These are phyloP conservation scores for Parotocinclus haroldoi DNA, from an alignment of 2,797 vertebrate species.

Conservation along the genomic window DNA sequence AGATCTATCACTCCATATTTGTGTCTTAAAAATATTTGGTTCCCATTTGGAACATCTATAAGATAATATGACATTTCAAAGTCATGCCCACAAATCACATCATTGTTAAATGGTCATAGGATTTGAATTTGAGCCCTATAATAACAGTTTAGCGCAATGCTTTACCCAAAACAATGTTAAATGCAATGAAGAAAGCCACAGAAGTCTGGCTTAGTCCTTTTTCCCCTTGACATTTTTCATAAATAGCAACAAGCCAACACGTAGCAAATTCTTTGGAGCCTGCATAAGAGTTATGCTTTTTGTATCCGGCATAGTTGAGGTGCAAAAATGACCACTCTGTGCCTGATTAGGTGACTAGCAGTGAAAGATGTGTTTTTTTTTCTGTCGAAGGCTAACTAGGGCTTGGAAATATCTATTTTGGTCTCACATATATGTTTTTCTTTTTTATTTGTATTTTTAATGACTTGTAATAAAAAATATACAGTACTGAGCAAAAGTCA, in stretches of 20 bases:
- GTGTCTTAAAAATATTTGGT: not conserved
- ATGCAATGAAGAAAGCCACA: slow-evolving; percentile 2
- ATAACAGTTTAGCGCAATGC: no score
- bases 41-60: not conserved
- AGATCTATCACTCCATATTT: not conserved
- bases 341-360: not conserved
- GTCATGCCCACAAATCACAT: no score
- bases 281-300: slow-evolving; percentile 14
- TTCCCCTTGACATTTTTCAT: slow-evolving; percentile 17
- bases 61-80: not conserved
- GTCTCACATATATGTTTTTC: no score
- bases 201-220: slow-evolving; percentile 19
- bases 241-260: slow-evolving; percentile 43
- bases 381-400: no score
- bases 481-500: no score
- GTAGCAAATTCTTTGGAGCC: slow-evolving; percentile 15
- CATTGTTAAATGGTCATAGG: no score
- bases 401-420: no score
- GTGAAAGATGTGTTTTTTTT: not conserved
- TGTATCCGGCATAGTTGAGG: slow-evolving; percentile 20
- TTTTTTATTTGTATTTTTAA: no score
- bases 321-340: slow-evolving; percentile 6
- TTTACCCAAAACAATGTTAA: no score
- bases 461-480: no score
- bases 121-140: not conserved